phyloP scores from a whole-genome alignment of 2,113 vertebrate genomes.

The Chascanopsetta lugubris region DNA sequence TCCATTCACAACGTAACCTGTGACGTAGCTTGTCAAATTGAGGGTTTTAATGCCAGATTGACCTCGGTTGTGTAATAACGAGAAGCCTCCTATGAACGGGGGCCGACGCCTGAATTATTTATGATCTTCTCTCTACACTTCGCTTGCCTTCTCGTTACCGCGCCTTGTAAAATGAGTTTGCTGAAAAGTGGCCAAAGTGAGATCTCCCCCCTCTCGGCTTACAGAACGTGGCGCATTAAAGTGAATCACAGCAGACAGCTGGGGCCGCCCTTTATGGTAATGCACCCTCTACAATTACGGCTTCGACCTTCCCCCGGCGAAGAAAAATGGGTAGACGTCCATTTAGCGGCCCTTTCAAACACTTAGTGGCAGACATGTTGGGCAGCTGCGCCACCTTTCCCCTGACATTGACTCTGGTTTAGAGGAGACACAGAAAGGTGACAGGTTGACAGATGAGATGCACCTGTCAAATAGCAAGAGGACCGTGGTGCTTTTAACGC shows the following conservation, averaged over 20 bases:
- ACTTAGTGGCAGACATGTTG: conserved; percentile 82
- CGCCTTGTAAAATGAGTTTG: conserved; percentile 61
- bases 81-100: conserved; percentile 20
- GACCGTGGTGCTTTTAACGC: conserved; percentile 25
- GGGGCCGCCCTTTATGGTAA: conserved; percentile 85
- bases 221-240: conserved; percentile 60
- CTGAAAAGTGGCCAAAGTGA: conserved; percentile 70
- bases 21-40: conserved; percentile 34
- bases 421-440: conserved; percentile 63
- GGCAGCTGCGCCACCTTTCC: conserved; percentile 77
- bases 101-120: conserved; percentile 62
- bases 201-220: conserved; percentile 59
- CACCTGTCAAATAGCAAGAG: conserved; percentile 63
- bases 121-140: conserved; percentile 49
- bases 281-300: conserved; percentile 83
- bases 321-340: conserved; percentile 82
- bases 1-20: not conserved
- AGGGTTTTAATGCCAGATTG: conserved; percentile 45
- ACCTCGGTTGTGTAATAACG: conserved; percentile 46
- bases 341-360: conserved; percentile 78
- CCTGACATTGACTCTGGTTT: conserved; percentile 79
- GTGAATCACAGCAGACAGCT: conserved; percentile 84
- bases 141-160: conserved; percentile 48
- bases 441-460: conserved; percentile 51
- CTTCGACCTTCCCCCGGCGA: conserved; percentile 81